Conservation (phyloP, 2,888 invertebrate genomes). For the Megaustenia siamemsis region DNA sequence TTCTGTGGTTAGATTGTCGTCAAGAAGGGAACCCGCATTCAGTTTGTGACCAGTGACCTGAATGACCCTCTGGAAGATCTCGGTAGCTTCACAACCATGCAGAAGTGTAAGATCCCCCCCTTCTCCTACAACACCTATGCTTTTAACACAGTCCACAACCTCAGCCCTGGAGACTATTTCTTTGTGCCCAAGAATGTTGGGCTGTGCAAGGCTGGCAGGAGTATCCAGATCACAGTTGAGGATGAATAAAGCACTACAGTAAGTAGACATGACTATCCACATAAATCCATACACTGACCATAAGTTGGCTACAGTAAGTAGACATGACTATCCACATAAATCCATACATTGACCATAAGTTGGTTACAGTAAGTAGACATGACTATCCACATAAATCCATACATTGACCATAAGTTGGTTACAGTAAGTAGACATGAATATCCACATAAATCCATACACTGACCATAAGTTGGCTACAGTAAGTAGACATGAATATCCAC, state of each 20-base stretch:
- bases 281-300: too few relatives aligned
- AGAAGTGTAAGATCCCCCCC: constrained; percentile 56
- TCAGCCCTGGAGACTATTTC: constrained; percentile 56
- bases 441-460: too few relatives aligned
- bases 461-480: too few relatives aligned
- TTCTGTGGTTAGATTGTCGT: constrained; percentile 54
- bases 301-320: too few relatives aligned
- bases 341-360: too few relatives aligned
- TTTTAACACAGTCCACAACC: constrained; percentile 37
- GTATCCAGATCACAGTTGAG: constrained; percentile 46
- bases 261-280: too few relatives aligned
- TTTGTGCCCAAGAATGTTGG: constrained; percentile 39
- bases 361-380: too few relatives aligned
- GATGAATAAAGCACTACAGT: constrained; percentile 17
- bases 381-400: too few relatives aligned
- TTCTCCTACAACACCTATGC: constrained; percentile 53
- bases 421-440: too few relatives aligned
- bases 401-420: too few relatives aligned
- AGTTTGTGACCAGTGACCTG: constrained; percentile 44
- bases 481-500: too few relatives aligned
- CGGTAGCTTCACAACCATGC: constrained; percentile 54
- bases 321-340: too few relatives aligned
- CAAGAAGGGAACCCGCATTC: constrained; percentile 55
- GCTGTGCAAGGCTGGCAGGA: constrained; percentile 45
- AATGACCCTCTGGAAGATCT: constrained; percentile 45